Evolutionary conservation across 2,113 vertebrate species (phyloP).

Genomic region (Oxyura jamaicensis): DNA sequence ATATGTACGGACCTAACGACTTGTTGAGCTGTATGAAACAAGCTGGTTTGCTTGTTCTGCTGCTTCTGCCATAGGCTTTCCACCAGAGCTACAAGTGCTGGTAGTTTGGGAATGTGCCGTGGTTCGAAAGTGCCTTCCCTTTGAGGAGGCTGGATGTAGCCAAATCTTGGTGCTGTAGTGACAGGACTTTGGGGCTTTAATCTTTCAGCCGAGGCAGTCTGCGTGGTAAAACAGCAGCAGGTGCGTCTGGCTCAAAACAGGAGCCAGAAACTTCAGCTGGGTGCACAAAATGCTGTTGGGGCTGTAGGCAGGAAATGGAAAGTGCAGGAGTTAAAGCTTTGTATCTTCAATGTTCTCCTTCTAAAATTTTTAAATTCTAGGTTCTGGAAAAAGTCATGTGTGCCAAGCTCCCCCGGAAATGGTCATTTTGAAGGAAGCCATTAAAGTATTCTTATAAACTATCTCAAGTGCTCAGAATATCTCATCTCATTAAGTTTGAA

Average conservation of each 20-base stretch:
- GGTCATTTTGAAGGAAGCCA: not conserved
- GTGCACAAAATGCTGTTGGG: not conserved
- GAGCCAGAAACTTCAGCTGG: fast-evolving
- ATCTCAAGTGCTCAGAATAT: not conserved
- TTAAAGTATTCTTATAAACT: not conserved
- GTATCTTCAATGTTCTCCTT: not conserved
- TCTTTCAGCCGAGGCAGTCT: not conserved
- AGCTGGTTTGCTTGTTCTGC: not conserved
- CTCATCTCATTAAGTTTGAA: not conserved
- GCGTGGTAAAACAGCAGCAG: not conserved
- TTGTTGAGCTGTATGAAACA: not conserved
- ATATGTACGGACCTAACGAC: not conserved
- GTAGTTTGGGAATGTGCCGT: not conserved
- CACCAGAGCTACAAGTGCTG: not conserved
- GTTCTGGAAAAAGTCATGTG: not conserved
- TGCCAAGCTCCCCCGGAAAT: not conserved
- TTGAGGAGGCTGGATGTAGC: not conserved
- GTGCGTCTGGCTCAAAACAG: not conserved
- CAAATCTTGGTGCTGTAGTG: not conserved
- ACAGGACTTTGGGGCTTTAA: not conserved
- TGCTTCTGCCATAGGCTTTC: not conserved
- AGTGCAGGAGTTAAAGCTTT: not conserved
- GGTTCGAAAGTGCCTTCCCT: not conserved
- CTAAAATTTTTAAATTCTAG: not conserved
- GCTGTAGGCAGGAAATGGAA: not conserved